Conservation (phyloP, 2,797 vertebrate genomes). For the Microchirus variegatus region DNA sequence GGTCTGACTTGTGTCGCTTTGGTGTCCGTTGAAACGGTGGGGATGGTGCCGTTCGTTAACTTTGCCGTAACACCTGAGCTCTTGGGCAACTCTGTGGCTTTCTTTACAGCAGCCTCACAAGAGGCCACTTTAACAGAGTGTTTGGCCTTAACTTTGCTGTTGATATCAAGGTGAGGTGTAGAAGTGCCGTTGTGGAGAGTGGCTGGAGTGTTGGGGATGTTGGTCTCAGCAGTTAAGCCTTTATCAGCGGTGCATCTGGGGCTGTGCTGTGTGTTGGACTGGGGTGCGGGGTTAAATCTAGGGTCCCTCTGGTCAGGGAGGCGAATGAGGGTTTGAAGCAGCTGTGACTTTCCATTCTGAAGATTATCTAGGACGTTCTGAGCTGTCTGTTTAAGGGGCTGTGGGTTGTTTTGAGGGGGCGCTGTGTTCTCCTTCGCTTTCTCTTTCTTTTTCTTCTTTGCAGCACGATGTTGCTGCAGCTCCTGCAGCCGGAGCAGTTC, state of each 20-base stretch:
- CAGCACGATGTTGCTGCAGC: slow-evolving; percentile 87
- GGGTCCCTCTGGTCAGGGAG: slow-evolving; percentile 73
- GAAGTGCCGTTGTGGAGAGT: slow-evolving; percentile 79
- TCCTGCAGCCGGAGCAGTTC: slow-evolving; percentile 91
- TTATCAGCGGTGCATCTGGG: slow-evolving; percentile 81
- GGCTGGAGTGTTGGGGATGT: slow-evolving; percentile 73
- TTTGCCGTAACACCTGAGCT: slow-evolving; percentile 42
- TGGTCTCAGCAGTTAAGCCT: slow-evolving; percentile 79
- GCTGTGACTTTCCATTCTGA: slow-evolving; percentile 79
- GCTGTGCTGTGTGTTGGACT: slow-evolving; percentile 70
- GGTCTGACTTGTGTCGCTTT: slow-evolving; percentile 65
- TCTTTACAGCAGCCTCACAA: slow-evolving; percentile 72
- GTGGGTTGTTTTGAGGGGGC: slow-evolving; percentile 79
- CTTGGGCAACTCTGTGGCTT: slow-evolving; percentile 75
- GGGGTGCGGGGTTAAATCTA: slow-evolving; percentile 45
- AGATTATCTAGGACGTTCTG: slow-evolving; percentile 83
- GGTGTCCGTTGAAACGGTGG: slow-evolving; percentile 58
- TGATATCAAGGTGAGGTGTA: slow-evolving; percentile 80
- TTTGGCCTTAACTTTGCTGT: slow-evolving; percentile 82
- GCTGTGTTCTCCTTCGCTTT: slow-evolving; percentile 80
- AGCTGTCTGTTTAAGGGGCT: slow-evolving; percentile 83
- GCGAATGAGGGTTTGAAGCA: slow-evolving; percentile 69
- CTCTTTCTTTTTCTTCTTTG: slow-evolving; percentile 97
- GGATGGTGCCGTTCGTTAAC: slow-evolving; percentile 59
- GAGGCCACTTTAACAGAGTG: slow-evolving; percentile 62